Conservation (phyloP, 2,113 vertebrate species). For the Apteryx owenii region DNA sequence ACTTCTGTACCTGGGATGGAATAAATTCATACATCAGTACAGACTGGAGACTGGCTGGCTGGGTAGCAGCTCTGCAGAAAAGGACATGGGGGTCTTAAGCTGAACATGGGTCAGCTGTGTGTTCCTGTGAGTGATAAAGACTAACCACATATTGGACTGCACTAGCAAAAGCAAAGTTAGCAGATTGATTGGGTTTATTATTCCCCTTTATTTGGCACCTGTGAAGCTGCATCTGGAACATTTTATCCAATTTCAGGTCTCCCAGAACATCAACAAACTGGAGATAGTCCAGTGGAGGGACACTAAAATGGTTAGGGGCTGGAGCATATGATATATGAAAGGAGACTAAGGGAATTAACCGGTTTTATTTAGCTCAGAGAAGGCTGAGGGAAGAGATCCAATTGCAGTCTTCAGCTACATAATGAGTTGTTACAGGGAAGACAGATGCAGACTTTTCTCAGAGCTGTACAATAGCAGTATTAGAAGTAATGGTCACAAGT, state of each 20-base stretch:
- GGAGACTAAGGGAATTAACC: background rate
- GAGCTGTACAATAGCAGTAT: background rate
- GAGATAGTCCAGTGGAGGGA: background rate
- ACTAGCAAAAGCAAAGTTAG: background rate
- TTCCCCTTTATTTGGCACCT: background rate
- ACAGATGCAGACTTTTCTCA: background rate
- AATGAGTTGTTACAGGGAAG: background rate
- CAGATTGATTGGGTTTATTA: background rate
- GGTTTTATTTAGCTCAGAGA: background rate
- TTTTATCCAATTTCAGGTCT: background rate
- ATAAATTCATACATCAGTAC: accelerated
- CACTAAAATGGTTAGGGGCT: background rate
- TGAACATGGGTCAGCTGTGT: background rate
- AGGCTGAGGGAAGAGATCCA: background rate
- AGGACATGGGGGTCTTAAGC: background rate
- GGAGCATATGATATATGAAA: background rate
- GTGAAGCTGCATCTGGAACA: background rate
- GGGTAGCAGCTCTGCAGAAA: background rate
- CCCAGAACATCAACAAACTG: background rate
- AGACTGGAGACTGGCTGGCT: background rate
- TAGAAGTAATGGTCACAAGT: background rate
- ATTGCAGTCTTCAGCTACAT: background rate
- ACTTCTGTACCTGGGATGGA: background rate
- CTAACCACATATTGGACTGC: background rate
- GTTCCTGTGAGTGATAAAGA: background rate